A percentile compares a stretch with the other conserved stretches of the same genome.
Conservation (phyloP, 2,113 vertebrate genomes). For the Clupea harengus region DNA sequence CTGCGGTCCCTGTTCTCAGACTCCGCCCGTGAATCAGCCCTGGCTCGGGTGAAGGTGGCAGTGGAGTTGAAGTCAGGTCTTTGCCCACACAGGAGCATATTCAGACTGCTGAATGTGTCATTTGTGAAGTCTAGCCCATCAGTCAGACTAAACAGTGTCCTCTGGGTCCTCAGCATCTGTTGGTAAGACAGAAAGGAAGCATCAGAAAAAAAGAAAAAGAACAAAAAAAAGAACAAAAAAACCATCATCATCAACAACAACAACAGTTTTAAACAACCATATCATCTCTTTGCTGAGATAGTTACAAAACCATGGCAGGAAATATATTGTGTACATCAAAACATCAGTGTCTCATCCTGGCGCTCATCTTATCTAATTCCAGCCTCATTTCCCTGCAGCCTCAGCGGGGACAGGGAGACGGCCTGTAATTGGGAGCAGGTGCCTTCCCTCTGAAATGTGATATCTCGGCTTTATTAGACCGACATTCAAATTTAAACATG, state of each 20-base stretch:
- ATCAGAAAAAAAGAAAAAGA: not conserved
- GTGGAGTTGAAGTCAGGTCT: constrained; percentile 48
- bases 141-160: constrained; percentile 37
- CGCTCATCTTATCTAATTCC: not conserved
- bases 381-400: not conserved
- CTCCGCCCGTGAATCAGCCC: constrained; percentile 21
- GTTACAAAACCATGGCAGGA: not conserved
- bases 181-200: not conserved
- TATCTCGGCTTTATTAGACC: not conserved
- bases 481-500: not conserved
- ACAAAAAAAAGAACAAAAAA: not conserved
- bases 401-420: not conserved
- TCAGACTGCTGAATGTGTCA: constrained; percentile 60
- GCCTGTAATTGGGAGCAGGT: constrained; percentile 11
- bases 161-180: constrained; percentile 55
- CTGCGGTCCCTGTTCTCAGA: not conserved
- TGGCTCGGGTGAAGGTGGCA: constrained; percentile 27
- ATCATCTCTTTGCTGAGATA: not conserved
- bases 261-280: not conserved
- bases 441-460: not conserved
- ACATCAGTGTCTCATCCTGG: not conserved
- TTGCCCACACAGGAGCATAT: constrained; percentile 60
- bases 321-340: not conserved
- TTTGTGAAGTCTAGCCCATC: constrained; percentile 55
- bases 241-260: too few species aligned